Base-by-base conservation (phyloP, 2,797 vertebrate species). In the Macrochelys suwanniensis region DNA sequence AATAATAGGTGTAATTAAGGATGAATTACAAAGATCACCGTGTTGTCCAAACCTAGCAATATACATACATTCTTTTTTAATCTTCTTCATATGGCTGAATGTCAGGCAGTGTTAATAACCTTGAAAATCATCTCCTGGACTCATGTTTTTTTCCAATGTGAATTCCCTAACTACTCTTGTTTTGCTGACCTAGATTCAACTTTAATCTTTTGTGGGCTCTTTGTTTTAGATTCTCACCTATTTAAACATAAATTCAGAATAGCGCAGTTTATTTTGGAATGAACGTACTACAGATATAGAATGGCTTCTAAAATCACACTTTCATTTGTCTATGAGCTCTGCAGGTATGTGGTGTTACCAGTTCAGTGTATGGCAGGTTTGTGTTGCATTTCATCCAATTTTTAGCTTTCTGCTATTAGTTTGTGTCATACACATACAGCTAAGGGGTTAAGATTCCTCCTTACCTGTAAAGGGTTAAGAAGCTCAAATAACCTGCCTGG, bases 11-110 rank as follows among this genome's bases (percentile, higher is more conserved):
- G 31, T 19, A 5, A 8, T 90, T 74, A 51, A 81, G 77, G 78
- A 51, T 95, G 79, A 94, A 91, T 94, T 87, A 93, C 87, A 85
- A 96, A 85, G 78, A 88, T 59, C 25, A 26, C 84, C 82, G 89
- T 86, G 74, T 96, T 95, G 95, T 84, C 54, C 37, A 95, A 82
- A 49, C 56, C 54, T 88, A 90, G 28, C 49, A 68, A 84, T 91
- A 95, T 91, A 80, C 92, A 84, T 88, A n/a, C 65, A 90, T 86
- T 89, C 59, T 33, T 61, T 61, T 61, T 33, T 2, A 61, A 61
- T 61, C 59, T 59, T 59, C 28, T 61, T 61, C 59, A 4, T 33
- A 25, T 84, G 28, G 47, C 71, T 94, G 59, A 82, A 47, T 93
- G 33, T 82, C 89, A 84, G 31, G 13, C 65, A 85, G 28, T 26